A percentile compares a stretch with the other conserved stretches of the same genome.
Evolutionary conservation across 1,140 invertebrate genomes (phyloP).

Genomic region (Drosophila rhopaloa): DNA sequence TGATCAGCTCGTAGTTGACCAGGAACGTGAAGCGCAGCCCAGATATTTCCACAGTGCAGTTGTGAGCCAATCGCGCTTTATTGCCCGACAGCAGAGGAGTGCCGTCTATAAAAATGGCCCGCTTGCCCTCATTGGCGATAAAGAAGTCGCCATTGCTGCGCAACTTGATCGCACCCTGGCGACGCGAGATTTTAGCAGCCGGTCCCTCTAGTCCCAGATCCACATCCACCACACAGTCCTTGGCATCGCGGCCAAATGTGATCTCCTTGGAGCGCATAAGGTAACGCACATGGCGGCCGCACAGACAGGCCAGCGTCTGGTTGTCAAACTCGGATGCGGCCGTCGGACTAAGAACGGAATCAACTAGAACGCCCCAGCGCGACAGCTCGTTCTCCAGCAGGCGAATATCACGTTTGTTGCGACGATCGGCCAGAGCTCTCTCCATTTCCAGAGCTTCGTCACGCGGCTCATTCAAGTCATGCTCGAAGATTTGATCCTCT

Average conservation of each 20-base stretch:
- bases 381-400: slow-evolving; percentile 94
- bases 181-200: slow-evolving; percentile 92
- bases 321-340: slow-evolving; percentile 94
- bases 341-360: slow-evolving; percentile 92
- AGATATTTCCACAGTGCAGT: slow-evolving; percentile 97
- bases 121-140: slow-evolving; percentile 97
- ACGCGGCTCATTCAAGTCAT: slow-evolving; percentile 91
- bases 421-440: slow-evolving; percentile 88
- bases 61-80: slow-evolving; percentile 95
- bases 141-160: slow-evolving; percentile 97
- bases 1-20: slow-evolving; percentile 96
- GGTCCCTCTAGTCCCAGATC: slow-evolving; percentile 97
- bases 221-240: slow-evolving; percentile 96
- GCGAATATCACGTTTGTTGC: slow-evolving; percentile 91
- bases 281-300: slow-evolving; percentile 96
- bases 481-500: slow-evolving; percentile 95
- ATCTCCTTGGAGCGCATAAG: slow-evolving; percentile 98
- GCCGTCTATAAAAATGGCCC: slow-evolving; percentile 97
- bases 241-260: slow-evolving; percentile 94
- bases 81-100: slow-evolving; percentile 93
- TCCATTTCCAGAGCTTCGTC: slow-evolving; percentile 90
- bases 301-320: slow-evolving; percentile 96
- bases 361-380: slow-evolving; percentile 97
- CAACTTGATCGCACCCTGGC: slow-evolving; percentile 95
- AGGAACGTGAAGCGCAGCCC: slow-evolving; percentile 96